Evolutionary conservation across 2,797 vertebrate genomes (phyloP), one percentile per base, ranked within the genome.

Genomic region (Chrysocyon brachyurus): DNA sequence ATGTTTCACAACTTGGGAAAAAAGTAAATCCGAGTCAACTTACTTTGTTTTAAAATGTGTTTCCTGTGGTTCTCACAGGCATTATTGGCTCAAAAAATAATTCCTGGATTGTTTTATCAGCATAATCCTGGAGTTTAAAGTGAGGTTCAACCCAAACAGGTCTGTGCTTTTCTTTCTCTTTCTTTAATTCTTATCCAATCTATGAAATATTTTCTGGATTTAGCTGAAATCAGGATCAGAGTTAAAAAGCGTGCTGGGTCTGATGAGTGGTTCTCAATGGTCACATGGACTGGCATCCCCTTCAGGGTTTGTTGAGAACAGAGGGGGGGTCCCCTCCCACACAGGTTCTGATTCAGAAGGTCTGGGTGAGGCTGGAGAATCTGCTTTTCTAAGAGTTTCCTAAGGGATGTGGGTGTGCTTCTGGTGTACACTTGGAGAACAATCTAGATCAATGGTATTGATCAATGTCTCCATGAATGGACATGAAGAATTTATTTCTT

Each of bases 81-180:
- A 54, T 81, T 75, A 46, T 0, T 84, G 85, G 82, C 75, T 88
- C 93, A 61, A 73, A 75, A 84, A 59, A 86, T 17, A n/a, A 78
- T 86, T 70, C 56, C 22, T 68, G 63, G 61, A 28, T 87, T 96
- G 52, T 93, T 72, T 88, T 64, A 75, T 19, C 36, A 86, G 36
- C 24, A 49, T 46, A 91, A 93, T 73, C 59, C 66, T 26, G n/a
- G 72, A 54, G 72, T 46, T 96, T 95, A 94, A 83, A 56, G 70
- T 24, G 52, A 93, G 54, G 36, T 61, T 70, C 46, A 64, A 6
- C 52, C 2, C 54, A 57, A 14, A 81, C 17, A 49, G 12, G 86
- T 4, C 33, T 56, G 3, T 1, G 31, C 49, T 91, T 82, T 78
- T 40, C 26, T 88, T 88, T 82, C 49, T 40, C 64, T 33, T 66